These are phyloP conservation scores for Phrynosoma blainvillii DNA, from an alignment of 2,113 vertebrate species.

Conservation along the genomic window DNA sequence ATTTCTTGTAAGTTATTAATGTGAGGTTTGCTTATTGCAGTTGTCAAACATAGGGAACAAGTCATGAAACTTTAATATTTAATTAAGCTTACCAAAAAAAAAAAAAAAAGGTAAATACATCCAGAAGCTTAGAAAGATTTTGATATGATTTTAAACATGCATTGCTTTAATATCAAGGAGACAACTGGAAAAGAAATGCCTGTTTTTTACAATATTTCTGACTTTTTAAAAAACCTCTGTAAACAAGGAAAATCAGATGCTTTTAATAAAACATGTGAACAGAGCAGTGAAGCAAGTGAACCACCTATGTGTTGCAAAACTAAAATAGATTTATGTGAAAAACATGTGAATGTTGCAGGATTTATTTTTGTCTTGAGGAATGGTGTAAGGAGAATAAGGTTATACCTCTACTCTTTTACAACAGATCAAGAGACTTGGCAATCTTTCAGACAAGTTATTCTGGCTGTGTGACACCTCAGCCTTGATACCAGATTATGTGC, in stretches of 20 bases:
- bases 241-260: constrained; percentile 25
- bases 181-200: constrained; percentile 12
- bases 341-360: background rate
- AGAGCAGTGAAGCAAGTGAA: constrained; percentile 8
- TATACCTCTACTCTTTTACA: background rate
- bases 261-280: constrained; percentile 17
- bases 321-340: background rate
- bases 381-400: background rate
- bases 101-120: constrained; percentile 35
- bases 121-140: constrained; percentile 48
- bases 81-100: constrained; percentile 58
- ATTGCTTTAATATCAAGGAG: background rate
- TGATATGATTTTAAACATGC: constrained; percentile 39
- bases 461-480: background rate
- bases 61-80: constrained; percentile 52
- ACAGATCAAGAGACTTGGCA: background rate
- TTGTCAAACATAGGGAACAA: constrained; percentile 36
- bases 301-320: background rate
- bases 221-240: constrained; percentile 24
- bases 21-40: constrained; percentile 34
- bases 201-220: background rate
- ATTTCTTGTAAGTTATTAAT: constrained; percentile 38
- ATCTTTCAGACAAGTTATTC: background rate
- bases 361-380: background rate
- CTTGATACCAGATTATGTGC: background rate